Conservation (phyloP, 2,888 invertebrate genomes). For the Camponotus fellah region DNA sequence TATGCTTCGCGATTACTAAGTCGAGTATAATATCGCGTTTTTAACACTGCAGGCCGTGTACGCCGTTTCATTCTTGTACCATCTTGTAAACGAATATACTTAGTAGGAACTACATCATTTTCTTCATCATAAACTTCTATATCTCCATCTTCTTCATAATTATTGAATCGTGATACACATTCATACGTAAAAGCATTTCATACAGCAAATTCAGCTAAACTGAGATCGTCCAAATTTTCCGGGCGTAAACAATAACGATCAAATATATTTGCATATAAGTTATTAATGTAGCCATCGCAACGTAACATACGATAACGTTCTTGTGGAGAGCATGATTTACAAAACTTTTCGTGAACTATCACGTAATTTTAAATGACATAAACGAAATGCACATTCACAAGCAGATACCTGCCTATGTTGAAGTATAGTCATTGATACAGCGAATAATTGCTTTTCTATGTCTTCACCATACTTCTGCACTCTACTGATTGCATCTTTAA, state of each 20-base stretch:
- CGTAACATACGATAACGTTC: constrained; percentile 20
- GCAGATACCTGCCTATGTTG: background rate
- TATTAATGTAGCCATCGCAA: background rate
- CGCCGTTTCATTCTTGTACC: background rate
- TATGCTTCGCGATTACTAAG: background rate
- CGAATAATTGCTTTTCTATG: constrained; percentile 2
- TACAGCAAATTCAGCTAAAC: constrained; percentile 15
- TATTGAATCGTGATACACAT: background rate
- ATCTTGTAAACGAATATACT: constrained; percentile 3
- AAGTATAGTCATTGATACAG: background rate
- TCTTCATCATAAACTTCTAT: background rate
- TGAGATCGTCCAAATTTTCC: background rate
- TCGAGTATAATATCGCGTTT: constrained; percentile 3
- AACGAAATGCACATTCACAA: constrained; percentile 6
- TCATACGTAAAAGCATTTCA: no score
- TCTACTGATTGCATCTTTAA: background rate
- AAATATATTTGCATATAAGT: constrained; percentile 8
- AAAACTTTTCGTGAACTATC: constrained; percentile 13
- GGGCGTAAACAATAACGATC: constrained; percentile 15
- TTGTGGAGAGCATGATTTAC: background rate
- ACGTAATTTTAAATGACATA: constrained; percentile 16
- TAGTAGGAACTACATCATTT: background rate
- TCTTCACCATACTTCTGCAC: background rate
- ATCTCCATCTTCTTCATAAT: constrained; percentile 17
- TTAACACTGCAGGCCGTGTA: background rate